phyloP scores from a whole-genome alignment of 92 coral and sea anemone genomes.

The Epizoanthus stellaris region DNA sequence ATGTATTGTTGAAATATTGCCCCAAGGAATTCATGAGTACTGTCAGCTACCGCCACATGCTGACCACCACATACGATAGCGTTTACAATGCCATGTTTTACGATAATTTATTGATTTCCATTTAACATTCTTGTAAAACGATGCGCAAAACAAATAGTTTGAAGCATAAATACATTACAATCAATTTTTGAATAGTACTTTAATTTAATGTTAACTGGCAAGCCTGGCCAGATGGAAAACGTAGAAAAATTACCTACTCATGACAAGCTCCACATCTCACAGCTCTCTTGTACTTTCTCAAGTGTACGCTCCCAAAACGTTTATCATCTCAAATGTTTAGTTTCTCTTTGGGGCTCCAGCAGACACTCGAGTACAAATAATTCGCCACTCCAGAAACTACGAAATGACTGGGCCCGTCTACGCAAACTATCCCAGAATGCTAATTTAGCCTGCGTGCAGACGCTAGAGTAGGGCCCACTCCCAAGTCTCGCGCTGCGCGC shows the following conservation, averaged over 20 bases:
- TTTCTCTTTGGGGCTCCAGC: no score
- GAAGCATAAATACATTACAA: constrained; percentile 43
- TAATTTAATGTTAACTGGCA: background rate
- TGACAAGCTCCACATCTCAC: background rate
- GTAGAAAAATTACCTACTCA: background rate
- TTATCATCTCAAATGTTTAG: background rate
- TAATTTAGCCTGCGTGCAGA: no score
- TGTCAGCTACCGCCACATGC: no score
- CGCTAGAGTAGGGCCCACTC: no score
- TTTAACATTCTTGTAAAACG: constrained; percentile 30
- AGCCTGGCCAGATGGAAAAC: constrained; percentile 35
- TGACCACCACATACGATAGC: no score
- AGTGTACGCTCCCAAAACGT: background rate
- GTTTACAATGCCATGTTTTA: background rate
- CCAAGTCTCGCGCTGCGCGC: no score
- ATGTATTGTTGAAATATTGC: no score
- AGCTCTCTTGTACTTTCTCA: background rate
- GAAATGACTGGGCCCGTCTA: no score
- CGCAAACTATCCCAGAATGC: no score
- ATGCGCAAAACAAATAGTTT: constrained; percentile 23
- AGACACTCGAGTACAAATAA: no score
- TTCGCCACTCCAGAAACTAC: no score
- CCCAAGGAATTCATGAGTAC: no score
- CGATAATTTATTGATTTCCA: constrained; percentile 18
- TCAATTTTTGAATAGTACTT: constrained; percentile 10